Base-by-base conservation (phyloP, 2,797 vertebrate genomes). In the Liasis olivaceus region DNA sequence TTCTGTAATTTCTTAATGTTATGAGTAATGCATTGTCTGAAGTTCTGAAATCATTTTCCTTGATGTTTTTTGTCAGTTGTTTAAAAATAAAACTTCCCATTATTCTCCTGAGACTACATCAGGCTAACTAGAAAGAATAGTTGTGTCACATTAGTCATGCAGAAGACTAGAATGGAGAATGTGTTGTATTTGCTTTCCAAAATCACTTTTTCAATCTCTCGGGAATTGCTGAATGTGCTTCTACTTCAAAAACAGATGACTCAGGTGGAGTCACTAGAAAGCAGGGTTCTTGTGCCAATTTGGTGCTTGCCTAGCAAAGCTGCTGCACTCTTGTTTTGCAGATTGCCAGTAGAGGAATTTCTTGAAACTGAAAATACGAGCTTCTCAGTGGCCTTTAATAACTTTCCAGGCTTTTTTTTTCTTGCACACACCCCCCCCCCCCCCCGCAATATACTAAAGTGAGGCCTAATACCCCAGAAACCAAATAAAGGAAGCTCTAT, bases 51-150 rank as follows among this genome's bases (percentile, higher is more conserved):
- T 93, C 13, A 14, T 88, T 42, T 93, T 86, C 89, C 91, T 91
- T 95, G 95, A 64, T 20, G 5, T 91, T 91, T 94, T 72, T 96
- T 91, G 94, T 94, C 92, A 92, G 42, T 93, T 95, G 92, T 84
- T 96, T 96, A 94, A 97, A 97, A 97, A 95, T 96, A 97, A 97
- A 88, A 95, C 77, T 95, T 94, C 93, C 90, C 96, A 97, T 96
- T 96, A 97, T 95, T 95, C 92, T 96, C 95, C 96, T 95, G 69
- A 94, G 62, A 63, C 66, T 94, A 89, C 1, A 69, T 72, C 93
- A 91, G 90, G 95, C 95, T 6, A 95, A 95, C 91, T 87, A 95
- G 64, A 96, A 96, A 95, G 93, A 93, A 86, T 90, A 94, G 94
- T 90, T 91, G 66, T 93, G 91, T 95, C 96, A 97, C 85, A 93